These are phyloP conservation scores for Spinibarbus caldwelli DNA, from an alignment of 2,797 vertebrate genomes.

Conservation along the genomic window DNA sequence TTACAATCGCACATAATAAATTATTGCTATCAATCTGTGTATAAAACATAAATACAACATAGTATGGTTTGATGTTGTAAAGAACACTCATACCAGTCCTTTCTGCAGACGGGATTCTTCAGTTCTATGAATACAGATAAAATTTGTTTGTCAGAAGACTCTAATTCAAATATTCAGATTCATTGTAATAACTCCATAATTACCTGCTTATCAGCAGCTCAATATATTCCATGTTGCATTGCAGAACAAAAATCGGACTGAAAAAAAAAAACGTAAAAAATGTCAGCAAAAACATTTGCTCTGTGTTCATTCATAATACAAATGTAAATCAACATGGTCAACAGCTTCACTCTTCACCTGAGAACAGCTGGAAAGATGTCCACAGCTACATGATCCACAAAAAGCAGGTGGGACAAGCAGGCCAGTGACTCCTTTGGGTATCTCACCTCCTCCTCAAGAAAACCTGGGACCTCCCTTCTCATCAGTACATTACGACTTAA, in stretches of 20 bases:
- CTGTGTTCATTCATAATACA: neutral
- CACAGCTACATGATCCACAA: slow-evolving; percentile 88
- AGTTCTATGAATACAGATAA: slow-evolving; percentile 77
- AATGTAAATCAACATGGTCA: neutral
- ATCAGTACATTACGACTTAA: slow-evolving; percentile 73
- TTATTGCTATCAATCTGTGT: neutral
- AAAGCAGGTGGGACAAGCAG: slow-evolving; percentile 88
- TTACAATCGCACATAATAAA: neutral
- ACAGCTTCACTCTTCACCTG: slow-evolving; percentile 73
- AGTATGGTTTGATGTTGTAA: neutral
- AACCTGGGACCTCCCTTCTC: slow-evolving; percentile 73
- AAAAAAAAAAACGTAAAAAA: slow-evolving; percentile 52
- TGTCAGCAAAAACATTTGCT: neutral
- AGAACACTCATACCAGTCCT: slow-evolving; percentile 86
- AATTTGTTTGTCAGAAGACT: neutral
- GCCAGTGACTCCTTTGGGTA: slow-evolving; percentile 87
- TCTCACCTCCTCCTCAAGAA: slow-evolving; percentile 84
- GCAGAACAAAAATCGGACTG: slow-evolving; percentile 90
- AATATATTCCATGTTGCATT: slow-evolving; percentile 89
- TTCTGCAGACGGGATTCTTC: slow-evolving; percentile 89
- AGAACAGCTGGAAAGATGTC: slow-evolving; percentile 87
- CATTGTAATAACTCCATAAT: slow-evolving; percentile 8
- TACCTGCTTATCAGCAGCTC: slow-evolving; percentile 90
- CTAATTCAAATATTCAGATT: neutral
- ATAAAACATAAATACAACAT: neutral